These are phyloP conservation scores for Zhuqinia jingwanae DNA, from an alignment of 2,888 invertebrate genomes.

Conservation along the genomic window DNA sequence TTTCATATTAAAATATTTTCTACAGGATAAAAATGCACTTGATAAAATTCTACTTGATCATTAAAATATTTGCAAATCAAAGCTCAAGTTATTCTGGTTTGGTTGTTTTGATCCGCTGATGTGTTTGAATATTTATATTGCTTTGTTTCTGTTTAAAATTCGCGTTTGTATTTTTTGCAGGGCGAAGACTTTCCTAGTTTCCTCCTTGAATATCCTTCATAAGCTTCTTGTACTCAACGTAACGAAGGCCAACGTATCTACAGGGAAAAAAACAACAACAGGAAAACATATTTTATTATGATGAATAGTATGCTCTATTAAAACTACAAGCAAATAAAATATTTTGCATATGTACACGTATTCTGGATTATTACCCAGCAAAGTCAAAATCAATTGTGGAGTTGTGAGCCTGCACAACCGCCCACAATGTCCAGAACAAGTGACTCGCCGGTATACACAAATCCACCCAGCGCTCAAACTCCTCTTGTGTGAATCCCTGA, in stretches of 20 bases:
- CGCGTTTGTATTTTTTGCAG: background rate
- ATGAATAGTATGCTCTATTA: no score
- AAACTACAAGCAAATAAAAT: no score
- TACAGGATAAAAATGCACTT: background rate
- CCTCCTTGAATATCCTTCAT: slow-evolving; percentile 66
- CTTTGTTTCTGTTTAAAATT: background rate
- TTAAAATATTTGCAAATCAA: no score
- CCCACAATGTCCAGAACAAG: slow-evolving; percentile 96
- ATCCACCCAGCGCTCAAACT: slow-evolving; percentile 76
- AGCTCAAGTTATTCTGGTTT: background rate
- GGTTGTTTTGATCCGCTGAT: background rate
- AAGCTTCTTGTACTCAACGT: slow-evolving; percentile 66
- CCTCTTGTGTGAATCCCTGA: slow-evolving; percentile 38
- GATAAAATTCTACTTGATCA: no score
- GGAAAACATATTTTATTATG: no score
- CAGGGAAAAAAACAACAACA: no score
- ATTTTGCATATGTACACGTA: no score
- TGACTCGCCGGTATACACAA: slow-evolving; percentile 83
- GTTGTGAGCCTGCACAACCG: slow-evolving; percentile 91
- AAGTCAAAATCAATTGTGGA: slow-evolving; percentile 80
- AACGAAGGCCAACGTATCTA: slow-evolving; percentile 68
- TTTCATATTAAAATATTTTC: background rate
- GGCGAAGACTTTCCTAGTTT: slow-evolving; percentile 6
- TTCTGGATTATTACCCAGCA: slow-evolving; percentile 87
- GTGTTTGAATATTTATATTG: background rate